Evolutionary conservation across 2,113 vertebrate genomes (phyloP).

Genomic region (Geococcyx californianus): DNA sequence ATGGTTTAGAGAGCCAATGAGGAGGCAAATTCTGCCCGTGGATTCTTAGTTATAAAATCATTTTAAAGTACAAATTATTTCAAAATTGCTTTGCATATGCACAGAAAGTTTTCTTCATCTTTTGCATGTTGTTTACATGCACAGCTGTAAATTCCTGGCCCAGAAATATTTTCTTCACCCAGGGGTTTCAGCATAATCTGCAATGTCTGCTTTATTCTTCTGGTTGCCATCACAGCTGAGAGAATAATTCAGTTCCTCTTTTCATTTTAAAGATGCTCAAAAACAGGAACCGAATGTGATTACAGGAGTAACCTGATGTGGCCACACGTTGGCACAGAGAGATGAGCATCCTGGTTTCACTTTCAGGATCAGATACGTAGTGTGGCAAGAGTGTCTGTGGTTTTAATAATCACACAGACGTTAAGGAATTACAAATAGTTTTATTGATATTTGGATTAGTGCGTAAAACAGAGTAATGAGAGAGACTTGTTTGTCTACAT

Average conservation of each 20-base stretch:
- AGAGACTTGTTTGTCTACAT: not conserved
- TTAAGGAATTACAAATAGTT: not conserved
- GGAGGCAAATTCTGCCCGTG: not conserved
- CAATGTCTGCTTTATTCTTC: not conserved
- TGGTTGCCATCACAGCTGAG: not conserved
- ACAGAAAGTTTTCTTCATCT: not conserved
- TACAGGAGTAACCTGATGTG: slow-evolving; percentile 1
- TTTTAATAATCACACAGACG: not conserved
- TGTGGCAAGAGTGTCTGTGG: not conserved
- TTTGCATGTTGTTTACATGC: not conserved
- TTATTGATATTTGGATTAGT: not conserved
- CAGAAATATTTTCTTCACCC: not conserved
- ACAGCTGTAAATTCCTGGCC: slow-evolving; percentile 4
- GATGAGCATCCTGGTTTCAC: not conserved
- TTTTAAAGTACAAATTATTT: not conserved
- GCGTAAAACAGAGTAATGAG: not conserved
- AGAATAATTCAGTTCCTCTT: slow-evolving; percentile 31
- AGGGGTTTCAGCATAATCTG: slow-evolving; percentile 1
- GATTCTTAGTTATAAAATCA: not conserved
- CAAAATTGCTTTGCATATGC: not conserved
- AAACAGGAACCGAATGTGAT: slow-evolving; percentile 13
- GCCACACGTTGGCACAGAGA: not conserved
- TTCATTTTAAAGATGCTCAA: slow-evolving; percentile 25
- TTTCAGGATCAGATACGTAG: not conserved
- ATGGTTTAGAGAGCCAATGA: not conserved